Base-by-base conservation (phyloP, 2,797 vertebrate genomes). In the Glyptemys insculpta region DNA sequence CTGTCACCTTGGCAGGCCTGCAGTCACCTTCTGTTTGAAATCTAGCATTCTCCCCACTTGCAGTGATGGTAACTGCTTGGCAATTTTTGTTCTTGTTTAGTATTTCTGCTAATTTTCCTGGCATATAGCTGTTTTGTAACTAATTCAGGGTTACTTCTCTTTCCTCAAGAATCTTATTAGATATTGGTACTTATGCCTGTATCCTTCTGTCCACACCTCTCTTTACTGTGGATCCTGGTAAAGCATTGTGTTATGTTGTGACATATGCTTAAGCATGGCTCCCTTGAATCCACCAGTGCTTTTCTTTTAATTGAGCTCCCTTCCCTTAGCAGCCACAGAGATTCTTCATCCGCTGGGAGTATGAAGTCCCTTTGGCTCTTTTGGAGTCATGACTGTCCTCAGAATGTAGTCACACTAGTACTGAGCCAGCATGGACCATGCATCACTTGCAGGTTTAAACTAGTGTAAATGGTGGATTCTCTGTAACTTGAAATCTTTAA, bases 201-300 rank as follows among this genome's bases (percentile, higher is more conserved):
- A 31, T 62, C 59, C 31, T 90, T 92, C 89, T 23, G 53, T 87
- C 65, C 72, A 50, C 34, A 85, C 5, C 8, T 91, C 88, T 65
- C 31, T 81, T 27, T 15, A 65, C 1, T 27, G 31, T 3, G 44
- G 83, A 6, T 23, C 53, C 14, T 4, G 44, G 2, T 53, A 80
- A 80, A 53, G 5, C 49, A 2, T 53, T 79, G 10, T 5, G 44
- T 1, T 54, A 57, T 0, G 0, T 27, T 87, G 3, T 18, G 5
- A 53, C 68, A 34, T 21, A 59, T 31, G 23, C 83, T 50, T 29
- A n/a, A 2, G 52, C 10, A 23, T 2, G n/a, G 23, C 11, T 59
- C 57, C 59, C 59, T 62, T 62, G 59, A 62, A 62, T 62, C 31
- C 31, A 34, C 31, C 59, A 34, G 15, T 62, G 59, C 15, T 62